Percentiles rank a stretch among this genome's conserved stretches.
These are phyloP conservation scores for Pycnomerus fuliginosus DNA, from an alignment of 2,888 invertebrate species.

Conservation along the genomic window DNA sequence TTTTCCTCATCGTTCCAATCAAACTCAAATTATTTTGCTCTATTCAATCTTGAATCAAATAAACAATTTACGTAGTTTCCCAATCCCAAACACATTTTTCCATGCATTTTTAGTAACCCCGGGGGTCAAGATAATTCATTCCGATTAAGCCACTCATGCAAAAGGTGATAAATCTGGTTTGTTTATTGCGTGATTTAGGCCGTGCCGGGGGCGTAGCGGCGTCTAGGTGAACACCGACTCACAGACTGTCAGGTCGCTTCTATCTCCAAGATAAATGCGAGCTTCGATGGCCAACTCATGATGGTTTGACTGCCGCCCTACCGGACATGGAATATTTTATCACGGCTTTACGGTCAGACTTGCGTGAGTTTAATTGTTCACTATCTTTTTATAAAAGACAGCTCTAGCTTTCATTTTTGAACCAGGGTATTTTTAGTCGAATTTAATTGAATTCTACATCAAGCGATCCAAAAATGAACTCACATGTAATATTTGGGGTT, in stretches of 20 bases:
- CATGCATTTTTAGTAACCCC: no score
- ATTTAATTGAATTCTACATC: no score
- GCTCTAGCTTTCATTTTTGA: no score
- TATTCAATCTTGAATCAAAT: no score
- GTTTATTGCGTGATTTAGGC: conserved; percentile 40
- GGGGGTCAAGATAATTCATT: conserved; percentile 19
- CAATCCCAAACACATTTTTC: no score
- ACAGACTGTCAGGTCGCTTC: conserved; percentile 35
- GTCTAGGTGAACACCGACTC: conserved; percentile 39
- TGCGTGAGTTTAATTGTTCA: conserved; percentile 34
- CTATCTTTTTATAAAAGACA: conserved; percentile 24
- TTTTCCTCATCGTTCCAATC: no score
- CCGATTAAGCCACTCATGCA: conserved; percentile 31
- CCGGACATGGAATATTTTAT: conserved; percentile 40
- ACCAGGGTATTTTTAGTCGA: no score
- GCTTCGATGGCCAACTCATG: conserved; percentile 36
- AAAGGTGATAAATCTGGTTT: conserved; percentile 41
- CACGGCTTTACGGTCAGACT: conserved; percentile 32
- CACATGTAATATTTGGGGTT: no score
- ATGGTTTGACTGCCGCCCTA: conserved; percentile 34
- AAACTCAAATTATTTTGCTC: no score
- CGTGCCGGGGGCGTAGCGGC: conserved; percentile 32
- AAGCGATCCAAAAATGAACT: no score
- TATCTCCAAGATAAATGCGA: conserved; percentile 41
- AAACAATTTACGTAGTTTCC: no score